phyloP scores from a whole-genome alignment of 1,140 invertebrate genomes.

The Sinella curviseta region DNA sequence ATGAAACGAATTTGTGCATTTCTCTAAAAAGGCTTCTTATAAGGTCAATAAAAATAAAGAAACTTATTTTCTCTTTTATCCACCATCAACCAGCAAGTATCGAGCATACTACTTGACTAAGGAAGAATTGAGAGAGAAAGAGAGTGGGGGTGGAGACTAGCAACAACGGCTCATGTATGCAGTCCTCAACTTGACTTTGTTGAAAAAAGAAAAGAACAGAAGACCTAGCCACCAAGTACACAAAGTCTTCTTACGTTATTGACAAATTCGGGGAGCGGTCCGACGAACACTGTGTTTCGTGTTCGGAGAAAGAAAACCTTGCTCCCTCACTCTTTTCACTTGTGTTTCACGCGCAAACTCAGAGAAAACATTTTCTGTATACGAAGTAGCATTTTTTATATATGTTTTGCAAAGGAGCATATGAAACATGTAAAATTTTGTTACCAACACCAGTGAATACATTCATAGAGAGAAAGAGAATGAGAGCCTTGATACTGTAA shows the following conservation, averaged over 20 bases:
- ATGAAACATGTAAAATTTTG: no score
- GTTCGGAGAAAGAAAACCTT: slow-evolving; percentile 12
- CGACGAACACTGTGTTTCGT: background rate
- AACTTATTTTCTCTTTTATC: no score
- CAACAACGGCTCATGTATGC: background rate
- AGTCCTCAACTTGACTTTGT: slow-evolving; percentile 17
- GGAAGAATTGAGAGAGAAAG: background rate
- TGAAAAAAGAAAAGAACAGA: background rate
- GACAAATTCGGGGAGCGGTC: slow-evolving; percentile 24
- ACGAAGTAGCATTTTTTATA: no score
- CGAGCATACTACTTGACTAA: background rate
- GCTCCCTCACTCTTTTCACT: background rate
- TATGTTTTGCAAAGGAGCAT: no score
- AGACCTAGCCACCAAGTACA: background rate
- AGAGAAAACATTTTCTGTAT: no score
- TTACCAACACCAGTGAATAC: no score
- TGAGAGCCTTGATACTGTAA: no score
- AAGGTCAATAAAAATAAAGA: no score
- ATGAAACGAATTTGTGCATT: no score
- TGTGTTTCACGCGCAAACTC: background rate
- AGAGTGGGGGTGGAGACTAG: slow-evolving; percentile 6
- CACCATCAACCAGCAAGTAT: no score
- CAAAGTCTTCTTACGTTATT: slow-evolving; percentile 13
- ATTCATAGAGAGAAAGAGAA: no score
- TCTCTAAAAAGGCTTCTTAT: no score